Evolutionary conservation across 2,797 vertebrate genomes (phyloP).

Genomic region (Todus mexicanus): DNA sequence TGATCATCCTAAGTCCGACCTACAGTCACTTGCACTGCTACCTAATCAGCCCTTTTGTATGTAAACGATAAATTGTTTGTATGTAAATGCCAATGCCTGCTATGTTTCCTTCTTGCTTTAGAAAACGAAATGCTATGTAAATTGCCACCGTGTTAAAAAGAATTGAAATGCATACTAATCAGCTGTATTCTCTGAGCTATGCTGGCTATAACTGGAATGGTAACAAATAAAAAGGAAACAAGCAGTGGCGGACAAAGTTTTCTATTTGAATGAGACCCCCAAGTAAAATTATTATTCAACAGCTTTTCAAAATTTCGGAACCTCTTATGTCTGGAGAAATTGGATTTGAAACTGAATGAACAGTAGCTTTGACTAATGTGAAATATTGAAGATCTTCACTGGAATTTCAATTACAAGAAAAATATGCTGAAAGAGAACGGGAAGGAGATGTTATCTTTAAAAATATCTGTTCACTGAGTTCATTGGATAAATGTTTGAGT

Average conservation of each 20-base stretch:
- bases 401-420: neutral
- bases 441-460: neutral
- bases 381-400: neutral
- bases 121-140: constrained; percentile 26
- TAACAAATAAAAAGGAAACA: constrained; percentile 30
- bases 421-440: neutral
- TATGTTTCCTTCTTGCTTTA: constrained; percentile 1
- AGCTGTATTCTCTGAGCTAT: neutral
- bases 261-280: neutral
- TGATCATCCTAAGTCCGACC: neutral
- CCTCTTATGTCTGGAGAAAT: neutral
- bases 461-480: neutral
- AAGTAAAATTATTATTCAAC: neutral
- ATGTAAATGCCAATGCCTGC: constrained; percentile 6
- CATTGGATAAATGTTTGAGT: neutral
- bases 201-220: neutral
- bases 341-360: constrained; percentile 3
- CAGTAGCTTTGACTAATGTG: neutral
- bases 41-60: constrained; percentile 20
- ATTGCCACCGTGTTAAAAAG: neutral
- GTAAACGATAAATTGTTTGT: constrained; percentile 17
- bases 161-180: constrained; percentile 41
- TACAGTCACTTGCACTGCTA: neutral
- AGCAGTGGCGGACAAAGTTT: constrained; percentile 4
- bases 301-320: constrained; percentile 3